Evolutionary conservation across 2,113 vertebrate species (phyloP).

Genomic region (Bos indicus): DNA sequence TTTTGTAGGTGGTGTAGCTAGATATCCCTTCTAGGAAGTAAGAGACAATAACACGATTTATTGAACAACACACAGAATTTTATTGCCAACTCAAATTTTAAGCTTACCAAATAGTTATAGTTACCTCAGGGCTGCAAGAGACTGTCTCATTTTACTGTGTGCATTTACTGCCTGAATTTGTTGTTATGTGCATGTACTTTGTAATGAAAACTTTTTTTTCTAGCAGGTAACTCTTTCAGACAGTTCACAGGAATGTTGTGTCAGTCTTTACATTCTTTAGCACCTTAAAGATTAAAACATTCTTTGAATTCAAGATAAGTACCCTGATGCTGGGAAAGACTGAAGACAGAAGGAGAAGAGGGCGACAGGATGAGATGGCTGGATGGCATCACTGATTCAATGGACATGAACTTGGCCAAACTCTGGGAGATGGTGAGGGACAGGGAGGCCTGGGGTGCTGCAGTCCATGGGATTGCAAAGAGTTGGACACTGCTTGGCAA

Average conservation of each 20-base stretch:
- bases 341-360: background rate
- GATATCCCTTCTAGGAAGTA: background rate
- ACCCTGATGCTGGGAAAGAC: background rate
- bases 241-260: background rate
- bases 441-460: background rate
- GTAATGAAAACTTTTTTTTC: conserved; percentile 1
- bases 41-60: background rate
- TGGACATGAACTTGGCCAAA: background rate
- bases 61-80: background rate
- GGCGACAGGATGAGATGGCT: background rate
- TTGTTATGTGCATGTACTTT: background rate
- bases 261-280: background rate
- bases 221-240: conserved; percentile 3
- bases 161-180: background rate
- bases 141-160: background rate
- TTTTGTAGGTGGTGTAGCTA: background rate
- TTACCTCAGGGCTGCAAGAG: background rate
- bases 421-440: background rate
- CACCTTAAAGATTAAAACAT: background rate
- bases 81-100: conserved; percentile 11
- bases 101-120: background rate
- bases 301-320: conserved; percentile 18
- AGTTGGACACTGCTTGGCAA: background rate
- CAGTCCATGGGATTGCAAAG: background rate
- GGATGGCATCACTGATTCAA: background rate